These are phyloP conservation scores for Apodemus sylvaticus DNA, from an alignment of 2,113 vertebrate genomes.

Conservation along the genomic window DNA sequence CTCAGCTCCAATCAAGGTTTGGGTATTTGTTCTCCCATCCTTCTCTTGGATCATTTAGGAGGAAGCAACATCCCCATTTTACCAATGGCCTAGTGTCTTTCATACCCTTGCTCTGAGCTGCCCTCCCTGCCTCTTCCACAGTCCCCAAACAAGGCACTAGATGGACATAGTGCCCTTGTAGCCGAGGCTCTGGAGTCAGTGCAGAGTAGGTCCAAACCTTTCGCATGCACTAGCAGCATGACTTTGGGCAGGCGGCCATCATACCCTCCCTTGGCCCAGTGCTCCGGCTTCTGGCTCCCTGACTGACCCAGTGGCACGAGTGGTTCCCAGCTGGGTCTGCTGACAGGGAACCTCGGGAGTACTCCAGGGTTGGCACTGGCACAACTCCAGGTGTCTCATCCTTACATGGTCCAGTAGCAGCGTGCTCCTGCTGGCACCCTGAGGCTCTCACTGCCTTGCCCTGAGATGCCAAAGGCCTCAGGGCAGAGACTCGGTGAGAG, in stretches of 20 bases:
- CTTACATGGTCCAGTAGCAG: fast-evolving
- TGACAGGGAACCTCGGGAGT: not conserved
- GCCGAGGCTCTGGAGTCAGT: not conserved
- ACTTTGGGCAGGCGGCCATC: not conserved
- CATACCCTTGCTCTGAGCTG: not conserved
- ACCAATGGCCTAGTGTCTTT: not conserved
- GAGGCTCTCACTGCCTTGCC: not conserved
- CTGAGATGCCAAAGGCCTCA: fast-evolving
- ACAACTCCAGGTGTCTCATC: not conserved
- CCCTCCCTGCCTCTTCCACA: not conserved
- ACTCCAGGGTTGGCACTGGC: not conserved
- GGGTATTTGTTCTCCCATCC: not conserved
- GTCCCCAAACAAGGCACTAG: not conserved
- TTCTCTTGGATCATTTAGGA: not conserved
- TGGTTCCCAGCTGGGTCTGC: not conserved
- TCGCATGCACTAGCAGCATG: not conserved
- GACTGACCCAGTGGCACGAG: not conserved
- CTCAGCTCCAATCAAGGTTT: not conserved
- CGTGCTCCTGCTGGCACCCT: not conserved
- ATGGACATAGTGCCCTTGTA: not conserved
- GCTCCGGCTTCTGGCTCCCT: not conserved
- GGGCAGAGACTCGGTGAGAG: not conserved
- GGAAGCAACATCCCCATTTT: not conserved
- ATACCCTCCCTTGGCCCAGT: not conserved
- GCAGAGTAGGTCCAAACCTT: not conserved